Evolutionary conservation across 2,797 vertebrate species (phyloP).

Genomic region (Characodon lateralis): DNA sequence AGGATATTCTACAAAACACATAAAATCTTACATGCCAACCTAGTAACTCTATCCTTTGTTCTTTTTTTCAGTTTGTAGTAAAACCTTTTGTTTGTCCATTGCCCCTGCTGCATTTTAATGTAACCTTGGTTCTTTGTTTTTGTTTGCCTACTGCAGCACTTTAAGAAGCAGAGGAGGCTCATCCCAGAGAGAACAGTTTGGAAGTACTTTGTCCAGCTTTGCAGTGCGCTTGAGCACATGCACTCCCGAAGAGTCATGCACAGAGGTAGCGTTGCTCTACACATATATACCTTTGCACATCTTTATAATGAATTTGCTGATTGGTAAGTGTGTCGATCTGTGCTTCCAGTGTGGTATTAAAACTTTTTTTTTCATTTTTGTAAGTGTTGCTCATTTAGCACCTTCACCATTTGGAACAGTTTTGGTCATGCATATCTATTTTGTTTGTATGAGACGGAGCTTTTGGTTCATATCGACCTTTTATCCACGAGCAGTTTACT

Average conservation of each 20-base stretch:
- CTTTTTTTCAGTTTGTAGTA: constrained; percentile 31
- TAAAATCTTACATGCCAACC: constrained; percentile 40
- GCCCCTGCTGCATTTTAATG: constrained; percentile 32
- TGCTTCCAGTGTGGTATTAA: too few relatives aligned
- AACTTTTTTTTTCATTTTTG: neutral
- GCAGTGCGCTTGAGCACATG: constrained; percentile 98
- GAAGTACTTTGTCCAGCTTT: constrained; percentile 99
- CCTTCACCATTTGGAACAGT: neutral
- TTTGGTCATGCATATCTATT: neutral
- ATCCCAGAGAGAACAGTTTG: constrained; percentile 98
- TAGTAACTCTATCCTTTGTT: constrained; percentile 34
- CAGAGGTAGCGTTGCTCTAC: constrained; percentile 82
- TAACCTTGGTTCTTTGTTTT: constrained; percentile 33
- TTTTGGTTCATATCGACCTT: neutral
- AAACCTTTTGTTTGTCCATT: constrained; percentile 40
- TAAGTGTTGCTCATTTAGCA: neutral
- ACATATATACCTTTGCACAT: constrained; percentile 8
- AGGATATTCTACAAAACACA: constrained; percentile 45
- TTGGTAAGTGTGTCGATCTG: neutral
- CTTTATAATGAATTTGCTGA: neutral
- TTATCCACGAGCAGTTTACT: neutral
- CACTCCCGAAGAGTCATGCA: constrained; percentile 98
- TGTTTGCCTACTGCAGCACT: constrained; percentile 84
- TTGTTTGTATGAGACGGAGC: neutral
- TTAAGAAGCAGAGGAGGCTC: constrained; percentile 96